Base-by-base conservation (phyloP, 2,113 vertebrate species). In the Herpailurus yagouaroundi region DNA sequence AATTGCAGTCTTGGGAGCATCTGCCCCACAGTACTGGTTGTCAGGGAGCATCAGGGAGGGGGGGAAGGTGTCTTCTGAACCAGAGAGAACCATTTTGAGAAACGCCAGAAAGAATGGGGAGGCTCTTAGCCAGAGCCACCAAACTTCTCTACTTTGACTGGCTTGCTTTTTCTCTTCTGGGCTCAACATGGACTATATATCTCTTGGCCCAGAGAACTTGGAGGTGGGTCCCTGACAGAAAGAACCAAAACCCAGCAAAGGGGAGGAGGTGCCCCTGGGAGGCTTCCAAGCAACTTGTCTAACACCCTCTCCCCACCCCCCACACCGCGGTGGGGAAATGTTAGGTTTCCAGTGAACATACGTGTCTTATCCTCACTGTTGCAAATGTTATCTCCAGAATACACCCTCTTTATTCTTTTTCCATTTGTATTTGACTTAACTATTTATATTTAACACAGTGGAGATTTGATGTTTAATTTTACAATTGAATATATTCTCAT, bases 381-480 rank as follows among this genome's bases (percentile, higher is more conserved):
- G 36, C 45, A 83, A 82, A 79, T 36, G 6, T 60, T n/a, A 71
- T 41, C 50, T 64, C 52, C 29, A 45, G 74, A 87, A 64, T 64
- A 29, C 13, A 55, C 1, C 18, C 33, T 76, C 76, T 45, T 52
- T 57, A 36, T 66, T 25, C 29, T 88, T 92, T 92, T 86, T 82
- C 45, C 50, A 25, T 68, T 93, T 96, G 48, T 45, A 68, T 68
- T 88, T 83, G 57, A 45, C 68, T 87, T 74, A 76, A 27, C 31
- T 88, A 45, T 88, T 74, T 92, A 41, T 66, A 31, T 82, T 89
- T 84, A 74, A 71, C 50, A 69, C 83, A 31, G 18, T 60, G 25
- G 41, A 81, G 7, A 29, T 69, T 80, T 36, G 63, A 41, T 41
- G 41, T 52, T 64, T 85, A 71, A 84, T 71, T 79, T 91, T 63